Conservation (phyloP, 2,113 vertebrate species). For the Labrus mixtus region DNA sequence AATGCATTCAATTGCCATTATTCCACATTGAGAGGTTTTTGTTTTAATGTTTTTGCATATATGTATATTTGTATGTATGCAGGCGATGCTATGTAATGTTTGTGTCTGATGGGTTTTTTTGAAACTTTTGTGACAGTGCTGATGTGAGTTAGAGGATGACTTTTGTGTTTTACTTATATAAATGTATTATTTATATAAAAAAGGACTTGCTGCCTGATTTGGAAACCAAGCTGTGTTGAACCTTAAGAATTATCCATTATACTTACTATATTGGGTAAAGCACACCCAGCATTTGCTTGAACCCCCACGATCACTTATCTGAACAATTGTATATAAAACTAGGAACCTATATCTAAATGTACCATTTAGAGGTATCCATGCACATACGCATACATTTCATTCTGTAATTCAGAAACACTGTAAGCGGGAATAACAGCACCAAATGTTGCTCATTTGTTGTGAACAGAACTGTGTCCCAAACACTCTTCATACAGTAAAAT, state of each 20-base stretch:
- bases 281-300: background rate
- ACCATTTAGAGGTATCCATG: background rate
- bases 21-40: constrained; percentile 73
- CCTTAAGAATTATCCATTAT: background rate
- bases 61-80: constrained; percentile 85
- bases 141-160: constrained; percentile 70
- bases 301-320: no score
- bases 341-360: background rate
- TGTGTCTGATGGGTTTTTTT: constrained; percentile 74
- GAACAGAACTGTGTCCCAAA: background rate
- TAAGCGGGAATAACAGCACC: no score
- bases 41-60: constrained; percentile 78
- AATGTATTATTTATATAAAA: constrained; percentile 86
- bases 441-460: no score
- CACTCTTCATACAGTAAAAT: no score
- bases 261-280: background rate
- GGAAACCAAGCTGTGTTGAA: constrained; percentile 49
- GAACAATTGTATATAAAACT: no score
- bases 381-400: background rate
- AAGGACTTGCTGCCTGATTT: constrained; percentile 61
- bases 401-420: no score
- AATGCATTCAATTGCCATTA: constrained; percentile 43
- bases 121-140: constrained; percentile 74
- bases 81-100: constrained; percentile 69
- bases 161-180: constrained; percentile 80